Percentiles rank a stretch among this genome's conserved stretches.
Evolutionary conservation across 1,140 invertebrate species (phyloP).

Genomic region (Lepidostoma basale): DNA sequence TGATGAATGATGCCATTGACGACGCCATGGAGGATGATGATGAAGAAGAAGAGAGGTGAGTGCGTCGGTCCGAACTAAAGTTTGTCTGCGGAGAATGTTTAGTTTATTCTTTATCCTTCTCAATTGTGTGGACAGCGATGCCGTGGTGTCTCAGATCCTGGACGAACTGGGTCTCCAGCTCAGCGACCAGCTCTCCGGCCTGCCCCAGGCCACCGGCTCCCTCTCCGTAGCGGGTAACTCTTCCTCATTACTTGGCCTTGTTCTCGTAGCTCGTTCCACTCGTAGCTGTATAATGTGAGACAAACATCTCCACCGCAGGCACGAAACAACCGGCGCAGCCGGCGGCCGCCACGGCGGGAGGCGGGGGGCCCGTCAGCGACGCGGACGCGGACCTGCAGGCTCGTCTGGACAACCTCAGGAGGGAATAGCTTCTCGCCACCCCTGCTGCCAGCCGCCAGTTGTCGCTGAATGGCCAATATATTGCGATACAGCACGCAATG

Average conservation of each 20-base stretch:
- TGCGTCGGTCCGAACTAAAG: no score
- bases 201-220: slow-evolving; percentile 77
- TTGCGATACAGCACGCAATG: no score
- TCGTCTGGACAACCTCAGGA: slow-evolving; percentile 88
- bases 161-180: slow-evolving; percentile 97
- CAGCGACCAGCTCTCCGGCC: slow-evolving; percentile 83
- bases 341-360: slow-evolving; percentile 63
- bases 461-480: no score
- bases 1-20: slow-evolving; percentile 99
- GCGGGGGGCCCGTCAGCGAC: slow-evolving; percentile 70
- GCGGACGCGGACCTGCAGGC: slow-evolving; percentile 96
- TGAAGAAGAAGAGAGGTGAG: slow-evolving; percentile 96
- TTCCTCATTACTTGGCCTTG: no score
- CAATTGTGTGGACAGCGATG: slow-evolving; percentile 68
- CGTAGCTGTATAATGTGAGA: neutral
- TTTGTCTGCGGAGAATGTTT: neutral
- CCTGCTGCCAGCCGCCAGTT: slow-evolving; percentile 1
- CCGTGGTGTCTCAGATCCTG: slow-evolving; percentile 90
- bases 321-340: slow-evolving; percentile 55
- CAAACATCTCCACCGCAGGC: slow-evolving; percentile 29
- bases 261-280: neutral
- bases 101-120: slow-evolving; percentile 3
- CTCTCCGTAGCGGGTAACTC: slow-evolving; percentile 61
- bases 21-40: slow-evolving; percentile 98
- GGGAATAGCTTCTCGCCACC: slow-evolving; percentile 70